A percentile compares a stretch with the other conserved stretches of the same genome.
Evolutionary conservation across 2,113 vertebrate genomes (phyloP).

Genomic region (Dipodomys stephensi): DNA sequence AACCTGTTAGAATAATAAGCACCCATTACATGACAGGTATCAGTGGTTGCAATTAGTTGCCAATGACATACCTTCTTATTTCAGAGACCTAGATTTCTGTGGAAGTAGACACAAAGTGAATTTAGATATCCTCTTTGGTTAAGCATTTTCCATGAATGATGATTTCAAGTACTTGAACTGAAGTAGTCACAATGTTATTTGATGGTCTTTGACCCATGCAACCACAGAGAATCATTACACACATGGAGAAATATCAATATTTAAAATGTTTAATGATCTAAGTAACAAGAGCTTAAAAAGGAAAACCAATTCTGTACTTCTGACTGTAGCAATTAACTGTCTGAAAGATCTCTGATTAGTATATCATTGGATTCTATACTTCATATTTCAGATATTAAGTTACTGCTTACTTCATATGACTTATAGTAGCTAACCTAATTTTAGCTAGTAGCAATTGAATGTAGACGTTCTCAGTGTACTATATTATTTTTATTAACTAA

Average conservation of each 20-base stretch:
- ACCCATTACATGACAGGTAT: not conserved
- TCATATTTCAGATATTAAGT: slow-evolving; percentile 69
- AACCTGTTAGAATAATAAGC: too few species aligned
- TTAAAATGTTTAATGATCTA: slow-evolving; percentile 42
- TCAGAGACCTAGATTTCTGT: not conserved
- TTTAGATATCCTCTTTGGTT: not conserved
- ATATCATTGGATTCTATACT: slow-evolving; percentile 69
- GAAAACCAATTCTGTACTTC: slow-evolving; percentile 53
- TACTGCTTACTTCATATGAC: slow-evolving; percentile 61
- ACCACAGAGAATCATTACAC: not conserved
- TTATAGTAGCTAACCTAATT: slow-evolving; percentile 64
- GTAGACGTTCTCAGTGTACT: slow-evolving; percentile 35
- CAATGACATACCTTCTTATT: not conserved
- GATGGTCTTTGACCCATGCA: not conserved
- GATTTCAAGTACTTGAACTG: not conserved
- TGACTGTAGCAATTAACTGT: slow-evolving; percentile 70
- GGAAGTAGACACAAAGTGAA: not conserved
- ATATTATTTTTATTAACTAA: slow-evolving; percentile 71
- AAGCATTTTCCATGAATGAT: not conserved
- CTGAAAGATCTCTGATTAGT: slow-evolving; percentile 70
- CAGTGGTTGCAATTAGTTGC: not conserved
- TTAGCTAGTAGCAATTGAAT: not conserved
- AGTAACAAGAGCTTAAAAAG: slow-evolving; percentile 47
- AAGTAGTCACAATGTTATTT: slow-evolving; percentile 9
- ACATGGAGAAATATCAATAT: slow-evolving; percentile 38